Base-by-base conservation (phyloP, 2,888 invertebrate species). In the Camponotus fellah region DNA sequence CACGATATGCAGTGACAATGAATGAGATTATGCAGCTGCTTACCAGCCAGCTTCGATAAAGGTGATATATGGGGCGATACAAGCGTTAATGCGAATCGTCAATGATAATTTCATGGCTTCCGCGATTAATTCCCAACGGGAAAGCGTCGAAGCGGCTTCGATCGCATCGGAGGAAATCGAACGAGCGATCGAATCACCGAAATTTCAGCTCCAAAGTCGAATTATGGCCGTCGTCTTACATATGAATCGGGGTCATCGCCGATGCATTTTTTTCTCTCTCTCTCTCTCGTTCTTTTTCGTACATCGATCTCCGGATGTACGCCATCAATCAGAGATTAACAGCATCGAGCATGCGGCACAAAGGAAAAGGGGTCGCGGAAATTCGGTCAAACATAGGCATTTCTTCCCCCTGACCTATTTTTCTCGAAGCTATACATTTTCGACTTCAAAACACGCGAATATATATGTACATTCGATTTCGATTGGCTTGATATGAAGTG, bases 71-170 rank as follows among this genome's bases (percentile, higher is more conserved):
- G 21, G 76, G 43, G 49, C 60, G 85, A 76, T 81, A 53, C 6
- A 83, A 77, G 32, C 60, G 56, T 81, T 69, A 68, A 89, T 75
- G 65, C 64, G 49, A 69, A 76, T 58, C 46, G 58, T 56, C 74
- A 68, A 91, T 90, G 89, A 90, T 85, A 89, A 89, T 90, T 91
- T 86, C 85, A 86, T 84, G 86, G 84, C 75, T 84, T 85, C 82
- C 84, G 87, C 58, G 83, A 87, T 84, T 81, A 77, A 80, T 80
- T 37, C 60, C 26, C 79, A 46, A 60, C 46, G 4, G 10, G 32
- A 12, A 43, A 14, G 58, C 37, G 14, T 10, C 56, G 40, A 12
- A 43, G 17, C 37, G 9, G 34, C 49, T 49, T 53, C 53, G 14
- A 14, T 53, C 34, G n/a, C 34, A 34, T 34, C 43, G 14, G 21